Evolutionary conservation across 1,140 invertebrate species (phyloP).

Genomic region (Diorhabda sublineata): DNA sequence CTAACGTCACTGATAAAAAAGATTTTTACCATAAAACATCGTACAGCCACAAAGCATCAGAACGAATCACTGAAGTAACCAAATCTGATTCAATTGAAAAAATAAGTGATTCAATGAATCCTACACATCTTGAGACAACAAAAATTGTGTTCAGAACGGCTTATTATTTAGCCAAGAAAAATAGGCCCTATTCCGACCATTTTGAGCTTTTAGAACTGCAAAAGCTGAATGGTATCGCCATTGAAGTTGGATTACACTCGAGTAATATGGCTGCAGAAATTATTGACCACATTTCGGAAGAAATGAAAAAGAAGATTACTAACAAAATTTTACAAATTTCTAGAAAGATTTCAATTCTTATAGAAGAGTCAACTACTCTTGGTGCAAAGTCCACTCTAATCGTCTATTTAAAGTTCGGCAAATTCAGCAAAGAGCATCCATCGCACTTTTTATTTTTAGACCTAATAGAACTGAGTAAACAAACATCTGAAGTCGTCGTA

Average conservation of each 20-base stretch:
- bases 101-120: too few relatives aligned
- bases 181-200: not conserved
- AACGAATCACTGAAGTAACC: too few relatives aligned
- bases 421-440: not conserved
- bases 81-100: too few relatives aligned
- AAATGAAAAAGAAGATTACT: not conserved
- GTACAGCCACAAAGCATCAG: too few relatives aligned
- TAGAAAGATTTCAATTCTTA: not conserved
- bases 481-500: not conserved
- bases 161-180: not conserved
- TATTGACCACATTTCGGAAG: not conserved
- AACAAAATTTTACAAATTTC: not conserved
- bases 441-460: not conserved
- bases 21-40: too few relatives aligned
- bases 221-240: not conserved
- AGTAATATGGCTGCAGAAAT: not conserved
- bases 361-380: not conserved
- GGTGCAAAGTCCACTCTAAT: not conserved
- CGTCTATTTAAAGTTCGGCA: not conserved
- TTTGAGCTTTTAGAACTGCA: not conserved
- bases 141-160: too few relatives aligned
- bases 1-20: too few relatives aligned
- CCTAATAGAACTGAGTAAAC: not conserved
- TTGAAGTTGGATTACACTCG: not conserved
- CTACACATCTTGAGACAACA: too few relatives aligned